Conservation (phyloP, 2,113 vertebrate genomes). For the Struthidea cinerea region DNA sequence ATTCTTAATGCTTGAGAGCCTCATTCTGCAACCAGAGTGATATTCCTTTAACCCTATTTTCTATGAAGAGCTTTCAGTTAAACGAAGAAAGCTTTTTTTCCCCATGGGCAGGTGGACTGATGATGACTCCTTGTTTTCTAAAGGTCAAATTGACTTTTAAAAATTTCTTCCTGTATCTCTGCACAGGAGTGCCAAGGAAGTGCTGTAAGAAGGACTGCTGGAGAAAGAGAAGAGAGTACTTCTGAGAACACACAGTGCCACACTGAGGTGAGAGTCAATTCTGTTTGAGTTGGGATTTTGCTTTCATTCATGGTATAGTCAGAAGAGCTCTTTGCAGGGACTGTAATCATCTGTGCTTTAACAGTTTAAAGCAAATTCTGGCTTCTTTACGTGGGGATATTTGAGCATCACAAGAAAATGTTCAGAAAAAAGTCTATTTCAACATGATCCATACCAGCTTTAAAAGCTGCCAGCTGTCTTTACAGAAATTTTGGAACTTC, state of each 20-base stretch:
- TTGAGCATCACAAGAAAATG: not conserved
- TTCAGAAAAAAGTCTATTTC: not conserved
- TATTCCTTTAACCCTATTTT: not conserved
- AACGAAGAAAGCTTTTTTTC: not conserved
- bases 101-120: not conserved
- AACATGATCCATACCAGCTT: not conserved
- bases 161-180: not conserved
- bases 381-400: not conserved
- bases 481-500: not conserved
- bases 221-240: not conserved
- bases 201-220: not conserved
- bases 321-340: not conserved
- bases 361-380: not conserved
- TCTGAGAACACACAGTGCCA: not conserved
- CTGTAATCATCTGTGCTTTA: not conserved
- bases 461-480: not conserved
- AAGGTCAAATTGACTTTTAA: not conserved
- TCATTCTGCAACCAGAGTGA: not conserved
- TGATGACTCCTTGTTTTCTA: not conserved
- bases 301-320: not conserved
- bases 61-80: not conserved
- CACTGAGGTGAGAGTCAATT: not conserved
- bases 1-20: not conserved
- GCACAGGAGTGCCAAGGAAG: not conserved
- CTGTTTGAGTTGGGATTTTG: not conserved